phyloP scores from a whole-genome alignment of 2,888 invertebrate species.

The Serripes groenlandicus region DNA sequence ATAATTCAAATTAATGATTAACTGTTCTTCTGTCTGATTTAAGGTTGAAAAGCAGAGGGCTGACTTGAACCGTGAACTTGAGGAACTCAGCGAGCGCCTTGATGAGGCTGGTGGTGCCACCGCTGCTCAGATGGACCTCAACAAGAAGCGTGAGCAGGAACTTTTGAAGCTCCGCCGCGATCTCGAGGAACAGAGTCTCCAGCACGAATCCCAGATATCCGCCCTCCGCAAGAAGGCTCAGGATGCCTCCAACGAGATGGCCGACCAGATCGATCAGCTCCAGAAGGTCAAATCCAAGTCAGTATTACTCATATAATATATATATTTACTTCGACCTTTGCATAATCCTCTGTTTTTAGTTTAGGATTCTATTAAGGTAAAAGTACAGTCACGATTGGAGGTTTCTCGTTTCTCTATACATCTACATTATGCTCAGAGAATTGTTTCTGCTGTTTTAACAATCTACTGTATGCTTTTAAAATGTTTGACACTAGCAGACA shows the following conservation, averaged over 20 bases:
- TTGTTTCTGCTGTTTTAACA: too few species aligned
- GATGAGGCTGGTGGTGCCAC: constrained; percentile 99
- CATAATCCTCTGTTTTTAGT: too few species aligned
- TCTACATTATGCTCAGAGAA: too few species aligned
- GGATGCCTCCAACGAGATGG: constrained; percentile 99
- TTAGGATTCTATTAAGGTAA: too few species aligned
- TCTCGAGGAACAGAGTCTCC: constrained; percentile 99
- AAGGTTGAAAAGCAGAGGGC: constrained; percentile 98
- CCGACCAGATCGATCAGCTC: constrained; percentile 99
- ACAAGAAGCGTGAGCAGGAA: constrained; percentile 99
- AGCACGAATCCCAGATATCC: constrained; percentile 98
- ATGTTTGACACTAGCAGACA: too few species aligned
- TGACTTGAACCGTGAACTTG: constrained; percentile 98
- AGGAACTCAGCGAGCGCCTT: constrained; percentile 89
- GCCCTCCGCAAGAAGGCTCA: constrained; percentile 99
- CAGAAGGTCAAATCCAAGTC: constrained; percentile 99
- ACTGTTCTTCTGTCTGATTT: too few species aligned
- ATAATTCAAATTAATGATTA: too few species aligned
- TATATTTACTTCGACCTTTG: too few species aligned
- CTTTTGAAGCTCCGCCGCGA: constrained; percentile 98
- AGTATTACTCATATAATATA: too few species aligned
- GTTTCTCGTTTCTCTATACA: too few species aligned
- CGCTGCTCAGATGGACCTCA: constrained; percentile 97
- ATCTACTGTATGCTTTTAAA: too few species aligned
- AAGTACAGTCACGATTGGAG: too few species aligned